Evolutionary conservation across 2,113 vertebrate species (phyloP), one percentile per base, ranked within the genome.

Genomic region (Lonchura striata): DNA sequence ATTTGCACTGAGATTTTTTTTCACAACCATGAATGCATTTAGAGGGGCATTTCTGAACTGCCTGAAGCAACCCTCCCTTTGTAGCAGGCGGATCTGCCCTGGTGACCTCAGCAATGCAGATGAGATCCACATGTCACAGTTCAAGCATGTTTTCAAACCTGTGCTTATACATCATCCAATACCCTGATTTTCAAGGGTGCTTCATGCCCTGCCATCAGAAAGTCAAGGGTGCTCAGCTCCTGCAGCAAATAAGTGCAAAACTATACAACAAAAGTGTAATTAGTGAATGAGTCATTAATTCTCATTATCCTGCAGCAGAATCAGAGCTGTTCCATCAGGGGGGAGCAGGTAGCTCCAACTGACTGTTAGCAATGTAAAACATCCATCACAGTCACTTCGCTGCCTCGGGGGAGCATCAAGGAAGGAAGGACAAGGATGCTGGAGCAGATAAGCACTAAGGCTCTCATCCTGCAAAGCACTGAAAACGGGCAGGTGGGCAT

Each of bases 261-360:
- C 4, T 60, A 44, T 53, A 83, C 25, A 68, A 86, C 71, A 72
- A 80, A 94, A 82, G 68, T 14, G 1, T 86, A 88, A 94, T 90
- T 93, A 96, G 61, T 8, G 3, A 35, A 75, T 88, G 72, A 93
- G 49, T 91, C 92, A 94, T 86, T 88, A 86, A 90, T 90, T 88
- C 65, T 95, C 82, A 83, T 92, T 94, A 81, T 86, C 88, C 74
- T 5, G 6, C 41, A 37, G 61, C 63, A 90, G 84, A 90, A 71
- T 70, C 41, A 88, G 77, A 78, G 76, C 82, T 69, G 20, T 54
- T 94, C 76, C 7, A 2, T 94, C 56, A 56, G 42, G 52, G 54
- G n/a, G 79, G 57, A 68, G 76, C 66, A 93, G 80, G 88, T 64
- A 94, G 49, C 57, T 95, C 66, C 80, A 44, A 77, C 49, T 6